These are phyloP conservation scores for Ormia ochracea DNA, from an alignment of 2,888 invertebrate genomes.

Conservation along the genomic window DNA sequence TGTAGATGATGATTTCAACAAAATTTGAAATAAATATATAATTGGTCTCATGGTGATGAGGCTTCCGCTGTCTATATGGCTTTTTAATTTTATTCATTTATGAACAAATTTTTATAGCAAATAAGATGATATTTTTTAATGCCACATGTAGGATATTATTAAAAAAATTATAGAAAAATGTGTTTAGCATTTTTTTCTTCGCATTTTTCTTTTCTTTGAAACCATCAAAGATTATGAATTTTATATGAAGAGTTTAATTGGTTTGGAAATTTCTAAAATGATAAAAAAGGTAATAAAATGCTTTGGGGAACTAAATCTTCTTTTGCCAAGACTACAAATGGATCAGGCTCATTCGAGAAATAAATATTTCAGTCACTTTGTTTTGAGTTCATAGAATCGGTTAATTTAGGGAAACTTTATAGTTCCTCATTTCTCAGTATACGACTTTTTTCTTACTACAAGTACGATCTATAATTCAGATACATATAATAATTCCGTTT, in stretches of 20 bases:
- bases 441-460: no score
- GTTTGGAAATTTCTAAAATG: slow-evolving; percentile 8
- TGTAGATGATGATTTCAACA: slow-evolving; percentile 28
- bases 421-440: no score
- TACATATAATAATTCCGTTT: no score
- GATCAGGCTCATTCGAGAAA: no score
- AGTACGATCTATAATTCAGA: no score
- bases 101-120: slow-evolving; percentile 12
- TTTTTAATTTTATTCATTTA: slow-evolving; percentile 46
- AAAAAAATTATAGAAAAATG: slow-evolving; percentile 44
- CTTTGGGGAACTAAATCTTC: no score
- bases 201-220: no score
- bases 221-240: not conserved
- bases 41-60: slow-evolving; percentile 59
- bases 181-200: no score
- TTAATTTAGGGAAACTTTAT: no score
- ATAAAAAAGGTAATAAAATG: not conserved
- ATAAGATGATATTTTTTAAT: slow-evolving; percentile 23
- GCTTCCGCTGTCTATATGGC: slow-evolving; percentile 59
- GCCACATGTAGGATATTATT: slow-evolving; percentile 34
- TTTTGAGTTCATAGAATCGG: no score
- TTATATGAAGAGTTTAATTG: slow-evolving; percentile 24
- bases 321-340: no score
- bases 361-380: no score
- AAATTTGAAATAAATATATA: slow-evolving; percentile 54